A percentile compares a stretch with the other conserved stretches of the same genome.
Conservation (phyloP, 2,888 invertebrate genomes). For the Heteropelma amictum region DNA sequence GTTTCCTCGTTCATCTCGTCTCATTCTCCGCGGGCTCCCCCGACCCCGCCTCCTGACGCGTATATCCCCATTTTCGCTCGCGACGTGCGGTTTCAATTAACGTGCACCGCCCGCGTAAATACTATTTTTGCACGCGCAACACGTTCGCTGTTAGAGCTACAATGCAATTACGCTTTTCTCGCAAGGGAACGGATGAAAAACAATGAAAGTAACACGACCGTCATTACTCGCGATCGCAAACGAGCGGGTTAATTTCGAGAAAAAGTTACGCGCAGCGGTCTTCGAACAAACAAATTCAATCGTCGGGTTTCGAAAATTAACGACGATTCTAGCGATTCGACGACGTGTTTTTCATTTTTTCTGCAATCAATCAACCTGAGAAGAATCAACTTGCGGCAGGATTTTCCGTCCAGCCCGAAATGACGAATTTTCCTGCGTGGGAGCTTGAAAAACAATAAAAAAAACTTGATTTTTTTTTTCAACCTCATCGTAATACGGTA, state of each 20-base stretch:
- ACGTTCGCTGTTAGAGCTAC: background rate
- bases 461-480: no score
- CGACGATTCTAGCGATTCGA: no score
- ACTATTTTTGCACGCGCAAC: constrained; percentile 54
- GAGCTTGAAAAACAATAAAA: no score
- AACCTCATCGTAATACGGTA: no score
- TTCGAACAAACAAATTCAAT: no score
- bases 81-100: constrained; percentile 55
- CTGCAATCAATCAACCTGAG: no score
- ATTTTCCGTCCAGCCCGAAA: no score
- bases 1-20: constrained; percentile 1
- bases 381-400: no score
- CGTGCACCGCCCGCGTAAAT: constrained; percentile 52
- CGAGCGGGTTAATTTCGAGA: background rate
- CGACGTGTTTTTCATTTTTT: no score
- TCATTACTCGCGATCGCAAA: background rate
- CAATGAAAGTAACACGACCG: background rate
- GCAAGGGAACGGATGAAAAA: background rate
- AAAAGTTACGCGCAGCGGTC: no score
- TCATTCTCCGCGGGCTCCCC: constrained; percentile 9
- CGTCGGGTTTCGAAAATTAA: no score
- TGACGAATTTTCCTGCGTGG: no score
- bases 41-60: background rate
- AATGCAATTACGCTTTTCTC: constrained; percentile 12
- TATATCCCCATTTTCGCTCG: constrained; percentile 8